Percentiles rank a stretch among this genome's conserved stretches.
Conservation (phyloP, 2,888 invertebrate genomes). For the Apodemia mormo region DNA sequence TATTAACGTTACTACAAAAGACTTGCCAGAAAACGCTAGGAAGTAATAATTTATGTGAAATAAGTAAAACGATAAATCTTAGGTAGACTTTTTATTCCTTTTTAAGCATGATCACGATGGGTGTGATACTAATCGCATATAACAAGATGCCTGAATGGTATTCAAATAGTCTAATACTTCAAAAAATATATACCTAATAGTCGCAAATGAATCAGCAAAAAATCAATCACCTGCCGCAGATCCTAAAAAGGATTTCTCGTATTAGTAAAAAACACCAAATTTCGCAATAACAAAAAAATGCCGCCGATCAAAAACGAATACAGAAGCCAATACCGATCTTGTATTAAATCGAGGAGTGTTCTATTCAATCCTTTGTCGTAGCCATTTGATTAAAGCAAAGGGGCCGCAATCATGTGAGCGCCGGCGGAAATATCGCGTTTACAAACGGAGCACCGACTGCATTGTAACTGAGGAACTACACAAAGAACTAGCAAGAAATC, state of each 20-base stretch:
- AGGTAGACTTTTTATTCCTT: too few species aligned
- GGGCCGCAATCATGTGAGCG: constrained; percentile 74
- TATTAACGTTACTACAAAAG: too few species aligned
- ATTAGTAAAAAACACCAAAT: constrained; percentile 9
- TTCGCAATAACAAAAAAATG: constrained; percentile 56
- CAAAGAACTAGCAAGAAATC: constrained; percentile 52
- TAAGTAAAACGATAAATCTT: too few species aligned
- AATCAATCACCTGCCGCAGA: not conserved
- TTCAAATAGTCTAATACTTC: too few species aligned
- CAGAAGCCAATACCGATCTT: constrained; percentile 72
- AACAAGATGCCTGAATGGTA: too few species aligned
- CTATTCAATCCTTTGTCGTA: constrained; percentile 79
- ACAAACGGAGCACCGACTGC: constrained; percentile 75
- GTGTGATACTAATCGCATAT: too few species aligned
- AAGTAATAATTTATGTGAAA: too few species aligned
- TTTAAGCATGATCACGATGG: too few species aligned
- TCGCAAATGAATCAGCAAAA: not conserved
- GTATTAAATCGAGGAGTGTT: constrained; percentile 71
- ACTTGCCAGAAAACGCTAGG: too few species aligned
- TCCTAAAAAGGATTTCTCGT: not conserved
- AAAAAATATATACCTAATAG: not conserved
- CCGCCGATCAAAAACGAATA: constrained; percentile 63
- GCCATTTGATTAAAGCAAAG: constrained; percentile 79
- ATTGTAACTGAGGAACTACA: constrained; percentile 50
- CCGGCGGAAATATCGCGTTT: constrained; percentile 80